Conservation (phyloP, 2,797 vertebrate genomes). For the Arrhamphus sclerolepis region DNA sequence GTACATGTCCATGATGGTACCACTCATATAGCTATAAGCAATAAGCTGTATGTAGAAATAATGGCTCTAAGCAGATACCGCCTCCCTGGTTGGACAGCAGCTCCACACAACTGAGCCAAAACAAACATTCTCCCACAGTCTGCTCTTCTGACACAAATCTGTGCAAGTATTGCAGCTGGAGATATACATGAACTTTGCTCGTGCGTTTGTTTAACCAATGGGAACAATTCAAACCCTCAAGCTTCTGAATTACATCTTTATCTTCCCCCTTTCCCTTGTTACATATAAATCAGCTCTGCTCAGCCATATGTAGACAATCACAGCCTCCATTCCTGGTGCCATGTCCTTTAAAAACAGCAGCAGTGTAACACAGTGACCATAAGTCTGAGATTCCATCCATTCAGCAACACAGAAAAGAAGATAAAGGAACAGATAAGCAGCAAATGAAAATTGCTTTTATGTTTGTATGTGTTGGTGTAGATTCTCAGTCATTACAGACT, state of each 20-base stretch:
- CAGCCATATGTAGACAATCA: constrained; percentile 27
- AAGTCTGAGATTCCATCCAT: constrained; percentile 9
- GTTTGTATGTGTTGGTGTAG: no score
- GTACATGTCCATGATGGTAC: background rate
- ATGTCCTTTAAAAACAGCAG: constrained; percentile 50
- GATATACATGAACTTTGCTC: constrained; percentile 16
- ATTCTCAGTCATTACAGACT: no score
- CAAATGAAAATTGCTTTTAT: background rate
- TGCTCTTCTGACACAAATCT: constrained; percentile 62
- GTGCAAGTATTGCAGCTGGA: constrained; percentile 19
- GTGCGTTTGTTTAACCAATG: constrained; percentile 29
- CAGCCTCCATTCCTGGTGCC: constrained; percentile 30
- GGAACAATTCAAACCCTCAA: constrained; percentile 39
- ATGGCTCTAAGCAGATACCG: constrained; percentile 40
- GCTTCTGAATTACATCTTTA: constrained; percentile 63
- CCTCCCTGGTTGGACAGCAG: constrained; percentile 33
- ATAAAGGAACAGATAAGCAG: constrained; percentile 7
- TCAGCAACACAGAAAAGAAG: no score
- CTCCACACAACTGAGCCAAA: constrained; percentile 49
- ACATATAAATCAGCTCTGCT: constrained; percentile 47
- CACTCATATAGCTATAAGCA: constrained; percentile 22
- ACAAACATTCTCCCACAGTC: constrained; percentile 67
- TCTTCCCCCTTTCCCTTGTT: constrained; percentile 46
- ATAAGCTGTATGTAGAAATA: constrained; percentile 18
- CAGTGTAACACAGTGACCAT: constrained; percentile 29